Evolutionary conservation across 2,888 invertebrate species (phyloP).

Genomic region (Pheosia gnoma): DNA sequence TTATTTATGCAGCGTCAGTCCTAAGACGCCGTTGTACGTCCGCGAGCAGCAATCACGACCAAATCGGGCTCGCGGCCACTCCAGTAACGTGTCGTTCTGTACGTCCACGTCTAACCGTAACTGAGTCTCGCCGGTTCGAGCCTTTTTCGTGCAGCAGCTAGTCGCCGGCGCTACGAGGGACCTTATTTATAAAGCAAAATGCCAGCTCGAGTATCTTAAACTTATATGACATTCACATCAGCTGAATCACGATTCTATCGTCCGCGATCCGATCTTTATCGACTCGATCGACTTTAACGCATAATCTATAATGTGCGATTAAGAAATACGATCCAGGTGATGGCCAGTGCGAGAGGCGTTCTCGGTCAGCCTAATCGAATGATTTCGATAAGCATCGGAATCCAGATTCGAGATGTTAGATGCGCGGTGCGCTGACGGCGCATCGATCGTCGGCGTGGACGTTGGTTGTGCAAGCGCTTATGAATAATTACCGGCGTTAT

Average conservation of each 20-base stretch:
- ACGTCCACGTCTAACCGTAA: slow-evolving; percentile 33
- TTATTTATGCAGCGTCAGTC: slow-evolving; percentile 29
- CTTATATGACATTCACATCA: slow-evolving; percentile 45
- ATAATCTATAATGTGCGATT: slow-evolving; percentile 44
- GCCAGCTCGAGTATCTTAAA: slow-evolving; percentile 40
- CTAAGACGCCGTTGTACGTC: slow-evolving; percentile 28
- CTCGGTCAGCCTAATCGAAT: slow-evolving; percentile 42
- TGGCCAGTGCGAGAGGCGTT: slow-evolving; percentile 43
- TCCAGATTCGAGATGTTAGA: slow-evolving; percentile 29
- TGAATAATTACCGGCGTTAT: slow-evolving; percentile 63
- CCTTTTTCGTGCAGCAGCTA: slow-evolving; percentile 59
- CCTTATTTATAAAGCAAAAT: slow-evolving; percentile 53
- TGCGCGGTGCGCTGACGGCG: slow-evolving; percentile 35
- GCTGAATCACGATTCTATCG: slow-evolving; percentile 47
- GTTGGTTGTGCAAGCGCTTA: slow-evolving; percentile 62
- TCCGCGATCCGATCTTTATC: slow-evolving; percentile 38
- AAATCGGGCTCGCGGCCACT: slow-evolving; percentile 32
- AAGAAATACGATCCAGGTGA: slow-evolving; percentile 47
- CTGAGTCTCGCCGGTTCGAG: slow-evolving; percentile 32
- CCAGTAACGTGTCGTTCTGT: slow-evolving; percentile 23
- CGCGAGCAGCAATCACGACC: slow-evolving; percentile 32
- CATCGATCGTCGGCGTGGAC: slow-evolving; percentile 43
- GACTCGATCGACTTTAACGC: slow-evolving; percentile 45
- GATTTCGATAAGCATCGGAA: slow-evolving; percentile 55
- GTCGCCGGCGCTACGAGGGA: slow-evolving; percentile 58